Evolutionary conservation across 2,113 vertebrate species (phyloP).

Genomic region (Alligator mississippiensis): DNA sequence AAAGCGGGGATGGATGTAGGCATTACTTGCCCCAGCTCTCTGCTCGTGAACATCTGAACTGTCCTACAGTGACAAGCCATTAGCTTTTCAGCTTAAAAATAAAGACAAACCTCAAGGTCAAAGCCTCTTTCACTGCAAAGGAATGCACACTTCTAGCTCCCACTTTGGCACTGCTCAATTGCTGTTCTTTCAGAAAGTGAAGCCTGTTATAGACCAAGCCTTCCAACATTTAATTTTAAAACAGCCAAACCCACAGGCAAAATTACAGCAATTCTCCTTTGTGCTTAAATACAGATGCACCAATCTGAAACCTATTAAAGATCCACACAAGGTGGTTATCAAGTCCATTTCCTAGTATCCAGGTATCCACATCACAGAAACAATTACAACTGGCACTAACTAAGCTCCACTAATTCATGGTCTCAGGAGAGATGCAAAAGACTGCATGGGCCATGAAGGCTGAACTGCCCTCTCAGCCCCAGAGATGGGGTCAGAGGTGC

Average conservation of each 20-base stretch:
- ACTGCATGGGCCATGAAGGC: not conserved
- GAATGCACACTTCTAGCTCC: not conserved
- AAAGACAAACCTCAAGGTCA: not conserved
- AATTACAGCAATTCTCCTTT: not conserved
- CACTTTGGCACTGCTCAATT: not conserved
- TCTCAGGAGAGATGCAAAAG: not conserved
- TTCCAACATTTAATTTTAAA: not conserved
- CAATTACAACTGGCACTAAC: accelerated
- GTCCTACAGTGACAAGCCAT: not conserved
- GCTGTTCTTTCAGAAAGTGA: not conserved
- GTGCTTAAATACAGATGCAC: not conserved
- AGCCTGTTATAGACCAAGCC: not conserved
- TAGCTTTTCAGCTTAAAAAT: accelerated
- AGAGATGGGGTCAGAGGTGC: not conserved
- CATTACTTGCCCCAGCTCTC: constrained; percentile 6
- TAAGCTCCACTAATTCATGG: accelerated
- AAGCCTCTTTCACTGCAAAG: not conserved
- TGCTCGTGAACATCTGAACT: not conserved
- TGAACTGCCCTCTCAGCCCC: not conserved
- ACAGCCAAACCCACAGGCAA: not conserved
- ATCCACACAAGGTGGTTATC: not conserved
- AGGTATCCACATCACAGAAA: not conserved
- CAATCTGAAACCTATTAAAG: not conserved
- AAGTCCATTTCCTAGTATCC: not conserved
- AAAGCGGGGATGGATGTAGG: not conserved